Percentiles rank a stretch among this genome's conserved stretches.
Evolutionary conservation across 2,888 invertebrate species (phyloP).

Genomic region (Charanyca ferruginea): DNA sequence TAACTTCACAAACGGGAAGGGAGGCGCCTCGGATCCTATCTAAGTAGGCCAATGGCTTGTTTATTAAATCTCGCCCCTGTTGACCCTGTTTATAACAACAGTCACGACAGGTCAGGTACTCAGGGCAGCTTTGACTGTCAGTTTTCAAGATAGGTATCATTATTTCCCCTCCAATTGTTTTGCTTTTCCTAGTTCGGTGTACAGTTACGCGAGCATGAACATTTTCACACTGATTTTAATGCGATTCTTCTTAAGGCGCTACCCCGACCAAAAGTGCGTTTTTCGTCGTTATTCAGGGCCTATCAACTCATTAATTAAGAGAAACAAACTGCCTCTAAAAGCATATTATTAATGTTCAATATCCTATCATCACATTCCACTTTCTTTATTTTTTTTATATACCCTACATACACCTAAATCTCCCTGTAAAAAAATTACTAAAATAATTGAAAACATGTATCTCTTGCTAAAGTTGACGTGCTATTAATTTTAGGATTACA

Average conservation of each 20-base stretch:
- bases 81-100: constrained; percentile 69
- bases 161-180: constrained; percentile 10
- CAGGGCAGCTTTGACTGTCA: constrained; percentile 25
- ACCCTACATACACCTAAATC: too few species aligned
- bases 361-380: too few species aligned
- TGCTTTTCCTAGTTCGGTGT: background rate
- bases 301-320: too few species aligned
- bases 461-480: too few species aligned
- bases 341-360: too few species aligned
- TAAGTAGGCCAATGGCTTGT: constrained; percentile 76
- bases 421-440: too few species aligned
- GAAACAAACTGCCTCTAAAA: too few species aligned
- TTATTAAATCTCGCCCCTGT: constrained; percentile 72
- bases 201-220: background rate
- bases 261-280: too few species aligned
- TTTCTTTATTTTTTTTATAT: too few species aligned
- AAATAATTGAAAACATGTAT: too few species aligned
- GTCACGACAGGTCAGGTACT: constrained; percentile 59
- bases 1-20: constrained; percentile 61
- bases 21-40: constrained; percentile 73
- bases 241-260: background rate
- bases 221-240: background rate
- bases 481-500: too few species aligned
- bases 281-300: too few species aligned
- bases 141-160: constrained; percentile 35